Evolutionary conservation across 2,797 vertebrate species (phyloP).

Genomic region (Pantherophis vulpinus): DNA sequence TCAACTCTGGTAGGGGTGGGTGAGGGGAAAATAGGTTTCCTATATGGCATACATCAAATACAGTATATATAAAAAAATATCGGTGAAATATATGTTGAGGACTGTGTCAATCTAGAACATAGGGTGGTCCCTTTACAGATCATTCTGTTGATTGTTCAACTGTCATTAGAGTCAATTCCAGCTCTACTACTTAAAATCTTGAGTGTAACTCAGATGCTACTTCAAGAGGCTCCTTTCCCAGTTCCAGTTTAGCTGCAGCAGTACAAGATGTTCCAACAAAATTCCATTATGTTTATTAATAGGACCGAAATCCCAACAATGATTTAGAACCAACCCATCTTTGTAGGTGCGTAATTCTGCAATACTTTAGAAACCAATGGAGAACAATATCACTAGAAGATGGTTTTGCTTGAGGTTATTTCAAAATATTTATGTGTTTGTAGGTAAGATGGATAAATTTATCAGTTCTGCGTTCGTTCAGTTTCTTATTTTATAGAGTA

Average conservation of each 20-base stretch:
- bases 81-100: not conserved
- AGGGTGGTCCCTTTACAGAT: not conserved
- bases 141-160: not conserved
- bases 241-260: not conserved
- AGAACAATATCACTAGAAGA: not conserved
- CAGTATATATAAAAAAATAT: not conserved
- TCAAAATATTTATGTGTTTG: not conserved
- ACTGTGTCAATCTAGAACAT: not conserved
- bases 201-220: not conserved
- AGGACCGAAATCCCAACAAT: not conserved
- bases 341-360: not conserved
- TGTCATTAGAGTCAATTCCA: not conserved
- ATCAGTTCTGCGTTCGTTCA: not conserved
- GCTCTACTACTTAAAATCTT: not conserved
- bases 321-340: not conserved
- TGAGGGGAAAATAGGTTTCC: not conserved
- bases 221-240: not conserved
- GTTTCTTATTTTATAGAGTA: not conserved
- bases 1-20: not conserved
- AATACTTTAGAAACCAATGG: not conserved
- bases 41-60: not conserved
- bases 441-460: not conserved
- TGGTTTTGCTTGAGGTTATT: not conserved
- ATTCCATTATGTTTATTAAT: not conserved
- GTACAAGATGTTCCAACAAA: not conserved